Base-by-base conservation (phyloP, 1,140 invertebrate species). In the Monomorium pharaonis region DNA sequence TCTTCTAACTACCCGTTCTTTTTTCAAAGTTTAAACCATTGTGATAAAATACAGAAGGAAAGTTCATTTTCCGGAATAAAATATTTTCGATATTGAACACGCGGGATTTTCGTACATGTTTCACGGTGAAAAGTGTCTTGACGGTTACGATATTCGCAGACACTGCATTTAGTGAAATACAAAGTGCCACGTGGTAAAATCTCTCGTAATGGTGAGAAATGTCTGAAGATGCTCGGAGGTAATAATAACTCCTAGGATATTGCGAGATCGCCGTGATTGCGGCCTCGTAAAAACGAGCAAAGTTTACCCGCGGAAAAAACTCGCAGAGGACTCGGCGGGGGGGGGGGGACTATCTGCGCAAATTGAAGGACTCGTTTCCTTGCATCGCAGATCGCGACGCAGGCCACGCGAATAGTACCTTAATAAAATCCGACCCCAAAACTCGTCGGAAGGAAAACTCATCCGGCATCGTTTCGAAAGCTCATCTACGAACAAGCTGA, bases 351-450 rank as follows among this genome's bases (percentile, higher is more conserved):
- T 88, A 44, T 7, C 54, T 21, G n/a, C 0, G 42, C n/a, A 89
- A 89, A 89, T 89, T 77, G 80, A 67, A 54, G 56, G 51, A 60
- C 44, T 81, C 65, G 47, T 74, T 42, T 62, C 18, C 49, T 69
- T 56, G 65, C 58, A 37, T 60, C 54, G 74, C 51, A 27, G 51
- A 60, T 62, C 27, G 30, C 47, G 80, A 63, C 14, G 81, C 72
- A 62, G 63, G 7, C 63, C 44, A 51, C 47, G 49, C 49, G 49
- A 70, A n/a, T n/a, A 83, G 67, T 47, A 30, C 30, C 60, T 89
- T 90, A 89, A 90, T 89, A 88, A 85, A 84, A 80, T 84, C 54
- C 47, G 49, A 62, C 85, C 85, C 62, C 70, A 69, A 87, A 89
- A 87, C 76, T 87, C 86, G 75, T 69, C 49, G 37, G 60, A 58